phyloP scores from a whole-genome alignment of 2,113 vertebrate species.

The Cryptotis parvus region DNA sequence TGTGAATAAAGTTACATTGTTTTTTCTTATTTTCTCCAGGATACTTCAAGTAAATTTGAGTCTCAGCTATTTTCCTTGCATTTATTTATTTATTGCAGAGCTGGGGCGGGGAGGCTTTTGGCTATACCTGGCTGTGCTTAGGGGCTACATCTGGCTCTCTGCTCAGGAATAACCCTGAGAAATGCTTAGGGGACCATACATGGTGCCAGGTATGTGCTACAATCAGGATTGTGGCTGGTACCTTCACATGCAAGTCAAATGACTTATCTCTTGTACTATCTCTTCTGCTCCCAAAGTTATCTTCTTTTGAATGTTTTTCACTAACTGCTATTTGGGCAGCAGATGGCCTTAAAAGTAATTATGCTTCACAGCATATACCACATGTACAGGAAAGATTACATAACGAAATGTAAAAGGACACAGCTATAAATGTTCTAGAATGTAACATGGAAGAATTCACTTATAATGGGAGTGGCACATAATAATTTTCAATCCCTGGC shows the following conservation, averaged over 20 bases:
- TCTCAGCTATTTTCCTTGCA: background rate
- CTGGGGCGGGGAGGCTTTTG: too few species aligned
- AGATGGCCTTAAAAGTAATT: background rate
- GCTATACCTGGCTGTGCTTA: too few species aligned
- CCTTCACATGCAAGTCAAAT: too few species aligned
- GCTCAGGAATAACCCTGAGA: too few species aligned
- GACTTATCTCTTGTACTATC: too few species aligned
- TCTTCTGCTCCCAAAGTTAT: background rate
- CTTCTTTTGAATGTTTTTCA: background rate
- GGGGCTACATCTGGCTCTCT: too few species aligned
- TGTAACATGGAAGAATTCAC: background rate
- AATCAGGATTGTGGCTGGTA: too few species aligned
- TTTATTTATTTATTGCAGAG: too few species aligned
- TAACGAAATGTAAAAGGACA: background rate
- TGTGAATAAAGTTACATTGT: slow-evolving; percentile 37
- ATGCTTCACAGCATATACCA: background rate
- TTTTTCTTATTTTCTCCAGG: slow-evolving; percentile 15
- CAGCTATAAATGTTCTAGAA: background rate
- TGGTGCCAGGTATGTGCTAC: too few species aligned
- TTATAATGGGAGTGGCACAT: background rate
- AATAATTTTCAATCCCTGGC: too few species aligned
- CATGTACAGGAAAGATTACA: background rate
- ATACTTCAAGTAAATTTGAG: background rate
- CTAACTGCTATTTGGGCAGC: background rate
- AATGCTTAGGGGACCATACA: too few species aligned